A percentile compares a stretch with the other conserved stretches of the same genome.
These are phyloP conservation scores for Stenolophus ochropezus DNA, from an alignment of 2,888 invertebrate species.

Conservation along the genomic window DNA sequence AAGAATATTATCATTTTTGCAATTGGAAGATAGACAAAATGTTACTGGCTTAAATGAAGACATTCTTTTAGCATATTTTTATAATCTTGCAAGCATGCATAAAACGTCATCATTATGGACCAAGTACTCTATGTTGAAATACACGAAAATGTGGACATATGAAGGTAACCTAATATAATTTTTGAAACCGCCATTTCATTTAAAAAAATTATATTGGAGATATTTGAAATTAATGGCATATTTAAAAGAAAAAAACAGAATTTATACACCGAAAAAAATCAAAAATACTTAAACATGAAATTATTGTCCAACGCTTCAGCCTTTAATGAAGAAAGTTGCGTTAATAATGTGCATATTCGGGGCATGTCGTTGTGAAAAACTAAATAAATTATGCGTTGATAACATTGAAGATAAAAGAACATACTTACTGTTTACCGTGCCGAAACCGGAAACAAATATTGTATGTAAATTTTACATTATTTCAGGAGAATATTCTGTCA, in stretches of 20 bases:
- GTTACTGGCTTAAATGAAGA: not conserved
- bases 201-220: not conserved
- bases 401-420: not conserved
- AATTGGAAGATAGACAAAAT: not conserved
- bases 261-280: not conserved
- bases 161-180: not conserved
- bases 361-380: slow-evolving; percentile 5
- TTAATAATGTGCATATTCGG: not conserved
- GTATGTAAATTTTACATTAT: too few species aligned
- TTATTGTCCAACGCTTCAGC: not conserved
- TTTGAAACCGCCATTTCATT: not conserved
- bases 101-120: not conserved
- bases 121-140: not conserved
- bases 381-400: not conserved
- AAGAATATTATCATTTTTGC: not conserved
- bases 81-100: not conserved
- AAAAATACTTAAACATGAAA: not conserved
- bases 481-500: too few species aligned
- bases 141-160: not conserved
- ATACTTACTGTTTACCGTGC: not conserved
- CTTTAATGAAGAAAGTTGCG: not conserved
- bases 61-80: not conserved
- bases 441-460: not conserved
- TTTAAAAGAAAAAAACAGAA: not conserved
- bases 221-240: not conserved